Conservation (phyloP, 2,113 vertebrate genomes). For the Pogona vitticeps region DNA sequence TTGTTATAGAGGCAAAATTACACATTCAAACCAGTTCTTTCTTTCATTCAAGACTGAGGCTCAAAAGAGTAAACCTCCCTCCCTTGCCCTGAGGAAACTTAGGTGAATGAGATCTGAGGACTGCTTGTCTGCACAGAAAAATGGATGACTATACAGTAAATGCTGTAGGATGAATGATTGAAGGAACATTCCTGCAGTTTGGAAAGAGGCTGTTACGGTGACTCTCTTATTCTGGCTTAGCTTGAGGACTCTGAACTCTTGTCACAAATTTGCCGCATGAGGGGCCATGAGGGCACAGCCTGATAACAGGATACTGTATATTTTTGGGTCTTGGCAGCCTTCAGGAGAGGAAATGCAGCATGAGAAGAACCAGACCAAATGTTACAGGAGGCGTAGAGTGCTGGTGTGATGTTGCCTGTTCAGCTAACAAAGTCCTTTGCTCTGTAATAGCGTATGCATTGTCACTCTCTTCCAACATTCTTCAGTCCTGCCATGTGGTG, state of each 20-base stretch:
- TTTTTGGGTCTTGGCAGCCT: not conserved
- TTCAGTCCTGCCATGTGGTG: not conserved
- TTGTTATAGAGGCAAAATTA: not conserved
- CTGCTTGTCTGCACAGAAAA: not conserved
- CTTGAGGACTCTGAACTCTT: conserved; percentile 1
- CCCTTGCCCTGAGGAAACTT: not conserved
- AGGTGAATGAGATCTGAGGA: not conserved
- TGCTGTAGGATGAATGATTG: no score
- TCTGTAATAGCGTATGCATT: not conserved
- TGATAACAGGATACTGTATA: not conserved
- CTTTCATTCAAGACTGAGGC: not conserved
- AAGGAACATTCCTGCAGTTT: not conserved
- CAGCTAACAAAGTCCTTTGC: not conserved
- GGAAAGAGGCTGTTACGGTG: not conserved
- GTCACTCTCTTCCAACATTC: not conserved
- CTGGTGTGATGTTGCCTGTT: not conserved
- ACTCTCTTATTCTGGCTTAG: not conserved
- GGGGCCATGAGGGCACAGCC: not conserved
- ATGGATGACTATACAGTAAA: no score
- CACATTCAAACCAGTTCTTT: not conserved
- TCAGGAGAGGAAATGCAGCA: not conserved
- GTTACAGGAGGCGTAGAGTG: not conserved
- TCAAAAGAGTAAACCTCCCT: not conserved
- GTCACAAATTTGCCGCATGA: not conserved
- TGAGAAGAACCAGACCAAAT: not conserved